Conservation (phyloP, 2,797 vertebrate species). For the Sebastes trivittatus region DNA sequence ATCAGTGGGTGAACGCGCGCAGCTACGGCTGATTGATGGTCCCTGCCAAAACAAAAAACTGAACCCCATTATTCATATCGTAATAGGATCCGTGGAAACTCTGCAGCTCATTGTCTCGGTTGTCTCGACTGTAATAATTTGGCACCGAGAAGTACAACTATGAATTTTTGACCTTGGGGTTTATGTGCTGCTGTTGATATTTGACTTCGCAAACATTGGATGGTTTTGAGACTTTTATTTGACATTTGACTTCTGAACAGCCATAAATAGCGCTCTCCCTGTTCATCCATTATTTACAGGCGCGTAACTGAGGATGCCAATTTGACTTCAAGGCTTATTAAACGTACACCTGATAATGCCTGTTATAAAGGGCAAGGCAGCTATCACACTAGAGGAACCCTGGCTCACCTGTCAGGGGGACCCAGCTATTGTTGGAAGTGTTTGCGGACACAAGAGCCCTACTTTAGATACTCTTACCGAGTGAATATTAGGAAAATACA, state of each 20-base stretch:
- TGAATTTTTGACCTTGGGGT: conserved; percentile 38
- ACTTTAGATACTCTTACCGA: not conserved
- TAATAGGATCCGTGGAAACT: conserved; percentile 77
- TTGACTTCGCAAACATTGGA: conserved; percentile 34
- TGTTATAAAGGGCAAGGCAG: conserved; percentile 54
- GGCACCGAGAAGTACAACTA: conserved; percentile 19
- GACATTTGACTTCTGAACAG: conserved; percentile 52
- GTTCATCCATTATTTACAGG: conserved; percentile 75
- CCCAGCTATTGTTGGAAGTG: conserved; percentile 49
- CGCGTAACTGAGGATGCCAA: conserved; percentile 70
- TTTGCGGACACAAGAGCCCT: conserved; percentile 35
- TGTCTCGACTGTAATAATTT: conserved; percentile 59
- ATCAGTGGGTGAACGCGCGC: conserved; percentile 73
- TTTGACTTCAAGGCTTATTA: conserved; percentile 78
- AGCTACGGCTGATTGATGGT: conserved; percentile 68
- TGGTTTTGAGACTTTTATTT: conserved; percentile 40
- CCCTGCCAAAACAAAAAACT: conserved; percentile 68
- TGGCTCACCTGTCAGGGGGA: conserved; percentile 69
- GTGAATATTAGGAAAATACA: not conserved
- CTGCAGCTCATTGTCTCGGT: conserved; percentile 34
- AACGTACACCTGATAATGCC: conserved; percentile 75
- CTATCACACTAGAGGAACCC: conserved; percentile 58
- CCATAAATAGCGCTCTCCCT: conserved; percentile 40
- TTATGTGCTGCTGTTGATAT: conserved; percentile 29
- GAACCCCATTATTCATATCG: conserved; percentile 71